Percentiles rank a stretch among this genome's conserved stretches.
These are phyloP conservation scores for Apogon hyalosoma DNA, from an alignment of 2,797 vertebrate species.

Conservation along the genomic window DNA sequence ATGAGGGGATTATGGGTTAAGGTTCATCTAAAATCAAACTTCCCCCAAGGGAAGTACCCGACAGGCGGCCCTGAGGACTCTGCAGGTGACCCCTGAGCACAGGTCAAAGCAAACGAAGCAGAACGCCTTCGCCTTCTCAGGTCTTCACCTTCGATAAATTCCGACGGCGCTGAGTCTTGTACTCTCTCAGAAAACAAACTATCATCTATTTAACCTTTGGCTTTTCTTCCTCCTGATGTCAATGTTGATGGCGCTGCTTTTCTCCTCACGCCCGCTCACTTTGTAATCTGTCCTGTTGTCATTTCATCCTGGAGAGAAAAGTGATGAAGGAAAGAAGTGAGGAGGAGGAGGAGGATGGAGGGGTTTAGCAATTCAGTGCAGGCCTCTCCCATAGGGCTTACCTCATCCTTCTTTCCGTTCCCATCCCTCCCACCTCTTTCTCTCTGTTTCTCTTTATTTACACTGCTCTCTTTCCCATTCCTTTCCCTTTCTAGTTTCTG, in stretches of 20 bases:
- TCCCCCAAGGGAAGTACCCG: conserved; percentile 34
- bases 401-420: conserved; percentile 77
- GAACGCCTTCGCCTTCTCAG: conserved; percentile 22
- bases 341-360: conserved; percentile 35
- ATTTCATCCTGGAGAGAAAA: conserved; percentile 45
- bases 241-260: conserved; percentile 44
- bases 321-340: conserved; percentile 33
- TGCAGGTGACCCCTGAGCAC: not conserved
- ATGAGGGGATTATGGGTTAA: conserved; percentile 39
- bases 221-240: conserved; percentile 49
- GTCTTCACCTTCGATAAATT: conserved; percentile 38
- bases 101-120: conserved; percentile 32
- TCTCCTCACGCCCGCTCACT: not conserved
- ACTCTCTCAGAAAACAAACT: conserved; percentile 39
- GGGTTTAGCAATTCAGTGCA: conserved; percentile 38
- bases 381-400: conserved; percentile 68
- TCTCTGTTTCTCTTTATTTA: conserved; percentile 58
- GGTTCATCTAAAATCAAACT: conserved; percentile 48
- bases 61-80: conserved; percentile 20
- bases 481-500: conserved; percentile 19
- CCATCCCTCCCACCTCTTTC: conserved; percentile 68
- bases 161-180: conserved; percentile 15
- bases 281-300: conserved; percentile 33
- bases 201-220: conserved; percentile 44
- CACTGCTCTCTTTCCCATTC: conserved; percentile 24